phyloP scores from a whole-genome alignment of 2,797 vertebrate genomes.

The Lacerta bilineata region DNA sequence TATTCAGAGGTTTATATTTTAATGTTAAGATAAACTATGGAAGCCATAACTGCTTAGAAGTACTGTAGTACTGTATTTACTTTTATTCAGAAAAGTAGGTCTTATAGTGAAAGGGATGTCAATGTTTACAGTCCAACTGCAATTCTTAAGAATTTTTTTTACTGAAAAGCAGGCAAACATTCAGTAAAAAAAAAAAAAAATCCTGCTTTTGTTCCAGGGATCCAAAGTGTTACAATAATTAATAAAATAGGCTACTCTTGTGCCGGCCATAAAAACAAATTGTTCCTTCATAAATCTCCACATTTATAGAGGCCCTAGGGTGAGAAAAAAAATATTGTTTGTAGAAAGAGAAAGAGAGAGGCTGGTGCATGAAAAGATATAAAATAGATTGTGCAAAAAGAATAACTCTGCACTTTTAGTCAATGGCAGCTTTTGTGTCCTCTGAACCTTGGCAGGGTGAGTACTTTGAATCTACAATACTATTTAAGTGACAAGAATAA shows the following conservation, averaged over 20 bases:
- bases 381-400: slow-evolving; percentile 30
- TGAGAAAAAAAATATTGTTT: slow-evolving; percentile 15
- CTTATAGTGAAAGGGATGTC: slow-evolving; percentile 48
- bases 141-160: slow-evolving; percentile 16
- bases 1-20: slow-evolving; percentile 31
- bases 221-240: slow-evolving; percentile 29
- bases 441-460: slow-evolving; percentile 50
- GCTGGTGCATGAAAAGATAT: slow-evolving; percentile 17
- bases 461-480: slow-evolving; percentile 33
- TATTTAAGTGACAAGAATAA: slow-evolving; percentile 58
- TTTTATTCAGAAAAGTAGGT: not conserved
- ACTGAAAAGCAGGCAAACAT: not conserved
- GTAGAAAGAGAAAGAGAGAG: not conserved
- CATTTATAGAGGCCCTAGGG: not conserved
- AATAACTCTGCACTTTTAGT: slow-evolving; percentile 12
- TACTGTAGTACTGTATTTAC: not conserved
- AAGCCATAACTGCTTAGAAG: slow-evolving; percentile 7
- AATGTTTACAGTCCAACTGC: slow-evolving; percentile 33
- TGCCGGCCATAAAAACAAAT: slow-evolving; percentile 31
- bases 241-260: slow-evolving; percentile 41
- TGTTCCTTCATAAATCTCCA: slow-evolving; percentile 36
- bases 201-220: not conserved
- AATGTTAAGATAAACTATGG: slow-evolving; percentile 39
- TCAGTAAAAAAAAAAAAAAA: not conserved
- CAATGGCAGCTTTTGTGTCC: slow-evolving; percentile 49